Percentiles rank a stretch among this genome's conserved stretches.
Evolutionary conservation across 2,888 invertebrate genomes (phyloP).

Genomic region (Aelia acuminata): DNA sequence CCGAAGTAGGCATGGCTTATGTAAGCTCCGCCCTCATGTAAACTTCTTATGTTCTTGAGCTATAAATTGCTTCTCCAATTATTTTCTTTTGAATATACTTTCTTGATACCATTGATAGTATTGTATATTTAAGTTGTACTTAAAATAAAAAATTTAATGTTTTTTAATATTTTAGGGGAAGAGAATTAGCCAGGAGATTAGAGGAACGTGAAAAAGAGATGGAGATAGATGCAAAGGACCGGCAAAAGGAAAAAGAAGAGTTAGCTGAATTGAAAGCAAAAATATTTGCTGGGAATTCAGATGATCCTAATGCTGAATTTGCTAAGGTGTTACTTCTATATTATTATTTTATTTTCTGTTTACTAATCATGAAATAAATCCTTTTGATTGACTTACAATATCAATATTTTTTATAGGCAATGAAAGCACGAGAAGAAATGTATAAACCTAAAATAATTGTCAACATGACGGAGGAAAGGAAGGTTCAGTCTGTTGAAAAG

Average conservation of each 20-base stretch:
- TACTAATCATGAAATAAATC: neutral
- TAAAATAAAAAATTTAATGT: neutral
- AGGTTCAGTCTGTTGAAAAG: slow-evolving; percentile 69
- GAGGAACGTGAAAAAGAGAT: slow-evolving; percentile 94
- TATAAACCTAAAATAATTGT: slow-evolving; percentile 88
- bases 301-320: slow-evolving; percentile 78
- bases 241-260: slow-evolving; percentile 90
- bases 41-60: no score
- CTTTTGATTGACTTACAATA: neutral
- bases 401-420: slow-evolving; percentile 70
- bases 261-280: slow-evolving; percentile 85
- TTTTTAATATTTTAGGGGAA: slow-evolving; percentile 73
- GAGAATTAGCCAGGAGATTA: slow-evolving; percentile 90
- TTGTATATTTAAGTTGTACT: no score
- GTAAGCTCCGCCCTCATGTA: no score
- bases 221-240: slow-evolving; percentile 90
- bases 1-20: no score
- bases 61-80: no score
- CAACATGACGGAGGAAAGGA: slow-evolving; percentile 71
- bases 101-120: no score
- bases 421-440: slow-evolving; percentile 84
- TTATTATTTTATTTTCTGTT: neutral
- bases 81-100: no score
- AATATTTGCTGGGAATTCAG: slow-evolving; percentile 78
- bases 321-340: slow-evolving; percentile 72